Evolutionary conservation across 2,888 invertebrate species (phyloP).

Genomic region (Synergus gifuensis): DNA sequence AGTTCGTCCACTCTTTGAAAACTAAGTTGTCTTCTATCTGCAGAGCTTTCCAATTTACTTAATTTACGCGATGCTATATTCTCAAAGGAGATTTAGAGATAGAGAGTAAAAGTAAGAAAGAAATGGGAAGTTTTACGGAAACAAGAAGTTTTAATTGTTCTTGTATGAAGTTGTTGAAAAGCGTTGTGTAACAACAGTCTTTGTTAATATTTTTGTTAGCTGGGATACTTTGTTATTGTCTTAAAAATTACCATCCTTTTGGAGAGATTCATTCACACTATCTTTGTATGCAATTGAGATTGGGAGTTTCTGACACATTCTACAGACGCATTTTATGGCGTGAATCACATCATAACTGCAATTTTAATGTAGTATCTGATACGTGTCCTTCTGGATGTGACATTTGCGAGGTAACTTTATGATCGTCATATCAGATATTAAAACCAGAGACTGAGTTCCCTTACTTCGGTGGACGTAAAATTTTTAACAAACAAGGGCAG

Average conservation of each 20-base stretch:
- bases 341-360: slow-evolving; percentile 24
- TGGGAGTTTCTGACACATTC: not conserved
- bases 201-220: not conserved
- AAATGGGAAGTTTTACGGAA: not conserved
- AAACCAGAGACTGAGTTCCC: not conserved
- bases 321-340: slow-evolving; percentile 39
- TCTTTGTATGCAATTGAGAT: not conserved
- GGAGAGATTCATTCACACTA: not conserved
- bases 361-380: slow-evolving; percentile 40
- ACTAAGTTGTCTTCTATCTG: not conserved
- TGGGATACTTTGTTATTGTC: not conserved
- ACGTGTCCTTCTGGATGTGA: not conserved
- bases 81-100: not conserved
- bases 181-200: not conserved
- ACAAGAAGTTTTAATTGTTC: slow-evolving; percentile 55
- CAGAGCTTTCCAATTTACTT: slow-evolving; percentile 15
- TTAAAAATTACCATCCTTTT: not conserved
- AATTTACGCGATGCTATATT: not conserved
- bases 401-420: slow-evolving; percentile 46
- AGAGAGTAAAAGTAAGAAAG: not conserved
- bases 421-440: slow-evolving; percentile 35
- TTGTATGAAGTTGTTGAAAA: slow-evolving; percentile 54
- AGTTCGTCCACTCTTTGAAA: not conserved
- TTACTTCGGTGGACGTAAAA: not conserved
- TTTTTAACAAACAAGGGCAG: not conserved